Percentiles rank a stretch among this genome's conserved stretches.
phyloP scores from a whole-genome alignment of 2,888 invertebrate genomes.

The Cenopis cana region DNA sequence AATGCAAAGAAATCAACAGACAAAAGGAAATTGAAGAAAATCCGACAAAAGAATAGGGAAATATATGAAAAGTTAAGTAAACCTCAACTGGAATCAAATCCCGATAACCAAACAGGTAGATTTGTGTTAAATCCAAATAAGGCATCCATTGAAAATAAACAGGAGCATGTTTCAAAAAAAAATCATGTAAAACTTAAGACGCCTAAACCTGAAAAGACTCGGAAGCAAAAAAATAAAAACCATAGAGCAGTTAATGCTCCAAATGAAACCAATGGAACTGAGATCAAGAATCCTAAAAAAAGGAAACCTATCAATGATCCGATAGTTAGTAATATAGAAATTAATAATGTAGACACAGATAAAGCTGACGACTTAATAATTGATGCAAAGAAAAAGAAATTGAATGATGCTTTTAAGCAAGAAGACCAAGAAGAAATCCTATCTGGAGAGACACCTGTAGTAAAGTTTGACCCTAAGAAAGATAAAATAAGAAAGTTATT shows the following conservation, averaged over 20 bases:
- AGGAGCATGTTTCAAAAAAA: neutral
- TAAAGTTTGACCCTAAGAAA: constrained; percentile 56
- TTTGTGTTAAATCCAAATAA: constrained; percentile 41
- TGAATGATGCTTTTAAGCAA: constrained; percentile 59
- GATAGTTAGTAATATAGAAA: constrained; percentile 48
- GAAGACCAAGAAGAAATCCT: constrained; percentile 60
- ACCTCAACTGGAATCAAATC: constrained; percentile 3
- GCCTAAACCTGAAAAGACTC: constrained; percentile 36
- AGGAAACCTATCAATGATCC: constrained; percentile 41
- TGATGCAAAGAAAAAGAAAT: constrained; percentile 66
- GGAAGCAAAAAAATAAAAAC: constrained; percentile 38
- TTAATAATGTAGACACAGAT: constrained; percentile 56
- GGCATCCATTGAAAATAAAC: neutral
- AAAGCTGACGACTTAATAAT: constrained; percentile 64
- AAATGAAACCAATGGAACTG: constrained; percentile 45
- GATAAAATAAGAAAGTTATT: constrained; percentile 58
- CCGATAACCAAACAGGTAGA: constrained; percentile 17
- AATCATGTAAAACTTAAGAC: constrained; percentile 27
- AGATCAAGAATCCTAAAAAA: constrained; percentile 27
- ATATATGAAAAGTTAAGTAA: constrained; percentile 39
- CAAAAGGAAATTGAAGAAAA: constrained; percentile 46
- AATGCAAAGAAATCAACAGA: constrained; percentile 39
- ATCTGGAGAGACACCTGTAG: constrained; percentile 50
- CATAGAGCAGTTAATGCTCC: constrained; percentile 46
- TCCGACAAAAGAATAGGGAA: constrained; percentile 38